Conservation (phyloP, 2,113 vertebrate genomes). For the Vidua chalybeata region DNA sequence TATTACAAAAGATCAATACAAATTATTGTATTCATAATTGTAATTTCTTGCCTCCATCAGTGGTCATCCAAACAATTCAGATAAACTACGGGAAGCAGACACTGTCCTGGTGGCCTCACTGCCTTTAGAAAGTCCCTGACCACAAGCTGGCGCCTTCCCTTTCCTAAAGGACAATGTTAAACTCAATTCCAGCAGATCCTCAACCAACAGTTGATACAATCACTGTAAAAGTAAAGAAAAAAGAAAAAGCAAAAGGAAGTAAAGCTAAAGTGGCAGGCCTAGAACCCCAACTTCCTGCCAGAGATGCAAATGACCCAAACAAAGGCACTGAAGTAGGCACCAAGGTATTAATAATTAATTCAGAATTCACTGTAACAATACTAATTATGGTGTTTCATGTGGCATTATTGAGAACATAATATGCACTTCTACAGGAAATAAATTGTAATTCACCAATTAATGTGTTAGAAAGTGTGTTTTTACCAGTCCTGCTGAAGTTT, state of each 20-base stretch:
- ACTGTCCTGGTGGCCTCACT: background rate
- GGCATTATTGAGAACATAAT: conserved; percentile 28
- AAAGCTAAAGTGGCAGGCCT: background rate
- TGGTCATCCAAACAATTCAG: background rate
- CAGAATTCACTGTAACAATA: conserved; percentile 1
- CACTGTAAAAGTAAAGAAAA: background rate
- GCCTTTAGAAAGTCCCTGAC: background rate
- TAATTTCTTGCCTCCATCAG: background rate
- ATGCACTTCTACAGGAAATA: conserved; percentile 8
- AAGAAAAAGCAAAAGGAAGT: background rate
- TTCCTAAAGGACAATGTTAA: background rate
- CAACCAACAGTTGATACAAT: background rate
- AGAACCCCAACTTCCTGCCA: background rate
- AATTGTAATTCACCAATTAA: conserved; percentile 35
- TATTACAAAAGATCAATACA: background rate
- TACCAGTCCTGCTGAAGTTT: background rate
- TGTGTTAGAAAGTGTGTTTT: conserved; percentile 12
- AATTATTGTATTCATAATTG: background rate
- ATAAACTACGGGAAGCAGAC: background rate
- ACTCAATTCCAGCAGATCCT: background rate
- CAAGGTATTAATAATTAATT: conserved; percentile 36
- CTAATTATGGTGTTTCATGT: conserved; percentile 20
- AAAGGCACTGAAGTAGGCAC: background rate
- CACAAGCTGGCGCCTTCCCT: background rate
- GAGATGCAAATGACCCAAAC: background rate